Evolutionary conservation across 1,140 invertebrate species (phyloP), one percentile per base, ranked within the genome.

Genomic region (Coboldia fuscipes): DNA sequence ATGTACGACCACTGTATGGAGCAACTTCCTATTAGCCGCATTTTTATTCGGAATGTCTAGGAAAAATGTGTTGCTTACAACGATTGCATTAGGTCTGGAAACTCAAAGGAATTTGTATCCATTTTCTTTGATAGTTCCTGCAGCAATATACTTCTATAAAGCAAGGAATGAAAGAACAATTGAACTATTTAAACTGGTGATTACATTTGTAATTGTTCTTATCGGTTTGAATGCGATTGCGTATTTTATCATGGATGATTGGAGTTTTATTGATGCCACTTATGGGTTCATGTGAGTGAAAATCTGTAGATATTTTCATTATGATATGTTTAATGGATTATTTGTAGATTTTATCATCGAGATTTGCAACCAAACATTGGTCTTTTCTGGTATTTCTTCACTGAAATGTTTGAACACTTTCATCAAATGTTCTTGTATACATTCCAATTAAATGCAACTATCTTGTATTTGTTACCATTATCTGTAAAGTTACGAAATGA

Each of bases 361-460:
- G 92, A 98, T 61, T 61, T 97, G 30, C 80, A 85, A 41, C 94
- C 94, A 16, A 98, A 97, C 51, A 84, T 96, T 46, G 94, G 94
- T 3, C 59, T 98, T 0, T 98, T 96, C 55, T 99, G 94, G 94
- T 98, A 98, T 54, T 98, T 98, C 55, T 98, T 98, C 50, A 96
- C 89, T 1, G 93, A 98, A 64, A 94, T 98, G 85, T 99, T 99
- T 67, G 92, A 98, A 46, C 93, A 98, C 57, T 98, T 98, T 47
- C 69, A 86, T 33, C 63, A 76, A 36, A 72, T 98, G 40, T 99
- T 98, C 60, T 73, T 97, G 2, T 92, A 76, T 47, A 83, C 88
- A 38, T 97, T 97, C 52, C 93, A 98, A 66, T 76, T 98, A 35
- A 97, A 98, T 61, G 81, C 82, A 2, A 69, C 90, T 31, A 66